A percentile compares a stretch with the other conserved stretches of the same genome.
phyloP scores from a whole-genome alignment of 2,113 vertebrate genomes.

The Passer montanus region DNA sequence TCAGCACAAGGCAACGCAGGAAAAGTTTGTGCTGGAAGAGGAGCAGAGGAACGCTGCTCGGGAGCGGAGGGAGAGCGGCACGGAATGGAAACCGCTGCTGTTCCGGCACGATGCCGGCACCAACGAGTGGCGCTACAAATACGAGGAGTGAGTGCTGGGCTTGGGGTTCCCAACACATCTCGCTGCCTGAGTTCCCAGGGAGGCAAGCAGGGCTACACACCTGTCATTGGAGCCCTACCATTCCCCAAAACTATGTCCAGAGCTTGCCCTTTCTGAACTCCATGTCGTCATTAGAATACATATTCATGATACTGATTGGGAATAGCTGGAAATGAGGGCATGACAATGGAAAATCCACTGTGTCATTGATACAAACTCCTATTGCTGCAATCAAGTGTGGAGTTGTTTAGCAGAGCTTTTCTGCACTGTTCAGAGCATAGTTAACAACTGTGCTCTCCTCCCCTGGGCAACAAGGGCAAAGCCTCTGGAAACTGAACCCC shows the following conservation, averaged over 20 bases:
- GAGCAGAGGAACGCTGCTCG: slow-evolving; percentile 83
- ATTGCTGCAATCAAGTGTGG: neutral
- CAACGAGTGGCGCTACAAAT: slow-evolving; percentile 87
- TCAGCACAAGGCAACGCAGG: slow-evolving; percentile 88
- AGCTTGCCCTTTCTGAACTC: neutral
- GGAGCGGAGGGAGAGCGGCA: slow-evolving; percentile 78
- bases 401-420: neutral
- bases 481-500: neutral
- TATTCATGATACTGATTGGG: neutral
- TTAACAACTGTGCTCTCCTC: neutral
- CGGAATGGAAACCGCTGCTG: slow-evolving; percentile 79
- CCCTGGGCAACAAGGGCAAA: neutral
- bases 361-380: neutral
- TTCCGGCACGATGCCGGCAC: slow-evolving; percentile 80
- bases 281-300: neutral
- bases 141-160: slow-evolving; percentile 80
- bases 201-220: neutral
- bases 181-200: neutral
- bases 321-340: neutral
- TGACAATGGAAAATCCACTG: neutral
- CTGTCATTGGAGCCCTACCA: neutral
- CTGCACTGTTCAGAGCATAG: neutral
- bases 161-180: neutral
- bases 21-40: slow-evolving; percentile 91
- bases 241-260: neutral